Evolutionary conservation across 1,140 invertebrate genomes (phyloP).

Genomic region (Apis mellifera): Amel_HAv3.1 CM009931.2:3045001-3045500

Average conservation of each 20-base stretch:
- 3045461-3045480: conserved; percentile 38
- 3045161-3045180: conserved; percentile 37
- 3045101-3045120: background rate
- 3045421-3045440: background rate
- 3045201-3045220: conserved; percentile 40
- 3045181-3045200: conserved; percentile 44
- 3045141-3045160: conserved; percentile 38
- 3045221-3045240: conserved; percentile 44
- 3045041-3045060: too few relatives aligned
- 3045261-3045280: conserved; percentile 51
- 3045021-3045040: too few relatives aligned
- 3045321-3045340: conserved; percentile 27
- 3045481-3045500: conserved; percentile 29
- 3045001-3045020: too few relatives aligned
- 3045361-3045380: conserved; percentile 8
- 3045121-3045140: conserved; percentile 11
- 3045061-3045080: background rate
- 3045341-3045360: background rate
- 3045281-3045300: background rate
- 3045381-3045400: conserved; percentile 35
- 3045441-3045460: conserved; percentile 44
- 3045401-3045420: conserved; percentile 45
- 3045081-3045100: conserved; percentile 6
- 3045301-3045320: conserved; percentile 6
- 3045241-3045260: conserved; percentile 12